phyloP scores from a whole-genome alignment of 2,113 vertebrate genomes.

The Amazona vittata region DNA sequence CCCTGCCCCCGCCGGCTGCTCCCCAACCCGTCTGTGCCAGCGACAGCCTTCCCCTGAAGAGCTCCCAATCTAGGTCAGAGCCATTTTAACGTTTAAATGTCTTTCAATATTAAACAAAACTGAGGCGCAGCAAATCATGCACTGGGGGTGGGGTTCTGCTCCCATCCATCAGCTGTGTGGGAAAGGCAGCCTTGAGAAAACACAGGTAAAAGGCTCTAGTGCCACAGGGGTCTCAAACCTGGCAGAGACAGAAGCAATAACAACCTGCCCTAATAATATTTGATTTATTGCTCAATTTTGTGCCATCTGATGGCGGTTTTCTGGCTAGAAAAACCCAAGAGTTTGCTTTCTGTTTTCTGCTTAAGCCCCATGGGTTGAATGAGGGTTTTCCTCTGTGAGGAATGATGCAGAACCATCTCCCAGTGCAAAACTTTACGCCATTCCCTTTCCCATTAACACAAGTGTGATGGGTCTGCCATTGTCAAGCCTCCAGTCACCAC shows the following conservation, averaged over 20 bases:
- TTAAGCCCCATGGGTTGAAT: neutral
- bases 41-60: neutral
- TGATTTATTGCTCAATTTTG: rapidly evolving
- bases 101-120: constrained; percentile 58
- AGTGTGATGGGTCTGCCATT: rapidly evolving
- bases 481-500: neutral
- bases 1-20: neutral
- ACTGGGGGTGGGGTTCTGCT: neutral
- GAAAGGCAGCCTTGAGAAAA: neutral
- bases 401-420: neutral
- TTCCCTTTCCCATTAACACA: neutral
- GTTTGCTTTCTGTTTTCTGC: neutral
- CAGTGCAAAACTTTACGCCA: rapidly evolving
- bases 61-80: constrained; percentile 61
- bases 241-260: neutral
- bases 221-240: neutral
- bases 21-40: neutral
- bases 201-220: rapidly evolving
- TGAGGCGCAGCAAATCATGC: neutral
- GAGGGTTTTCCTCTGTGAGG: neutral
- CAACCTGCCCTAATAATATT: neutral
- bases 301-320: rapidly evolving
- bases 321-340: neutral
- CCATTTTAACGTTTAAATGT: neutral
- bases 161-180: neutral